A percentile compares a stretch with the other conserved stretches of the same genome.
These are phyloP conservation scores for Coelogynopora nodosa DNA, from an alignment of 2,888 invertebrate species.

Conservation along the genomic window DNA sequence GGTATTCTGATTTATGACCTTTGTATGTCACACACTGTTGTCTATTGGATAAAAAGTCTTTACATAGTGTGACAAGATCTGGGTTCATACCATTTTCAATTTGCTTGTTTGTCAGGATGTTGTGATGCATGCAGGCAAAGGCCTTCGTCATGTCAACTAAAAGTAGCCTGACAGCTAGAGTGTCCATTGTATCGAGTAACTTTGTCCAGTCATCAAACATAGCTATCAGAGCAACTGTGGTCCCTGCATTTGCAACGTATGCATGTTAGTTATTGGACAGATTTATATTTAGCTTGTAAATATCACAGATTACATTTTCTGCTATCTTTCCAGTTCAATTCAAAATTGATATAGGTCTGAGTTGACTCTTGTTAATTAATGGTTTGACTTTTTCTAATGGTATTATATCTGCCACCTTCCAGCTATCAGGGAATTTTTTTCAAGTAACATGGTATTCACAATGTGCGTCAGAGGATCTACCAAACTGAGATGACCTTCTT, in stretches of 20 bases:
- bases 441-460: not conserved
- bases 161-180: slow-evolving; percentile 25
- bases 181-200: slow-evolving; percentile 25
- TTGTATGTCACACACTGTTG: slow-evolving; percentile 29
- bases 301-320: slow-evolving; percentile 22
- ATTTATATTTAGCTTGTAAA: slow-evolving; percentile 23
- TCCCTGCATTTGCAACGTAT: slow-evolving; percentile 28
- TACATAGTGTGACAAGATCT: slow-evolving; percentile 25
- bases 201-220: slow-evolving; percentile 28
- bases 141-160: slow-evolving; percentile 25
- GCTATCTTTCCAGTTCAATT: slow-evolving; percentile 18
- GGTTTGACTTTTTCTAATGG: slow-evolving; percentile 20
- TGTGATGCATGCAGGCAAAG: not conserved
- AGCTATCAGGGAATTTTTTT: not conserved
- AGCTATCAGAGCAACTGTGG: slow-evolving; percentile 20
- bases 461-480: not conserved
- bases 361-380: slow-evolving; percentile 28
- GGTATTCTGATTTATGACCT: slow-evolving; percentile 28
- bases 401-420: slow-evolving; percentile 8
- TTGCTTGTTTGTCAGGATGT: slow-evolving; percentile 27
- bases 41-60: slow-evolving; percentile 17
- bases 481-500: not conserved
- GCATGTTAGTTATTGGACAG: slow-evolving; percentile 25
- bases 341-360: slow-evolving; percentile 25
- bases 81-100: slow-evolving; percentile 27